Evolutionary conservation across 1,140 invertebrate species (phyloP).

Genomic region (Leptinotarsa texana): DNA sequence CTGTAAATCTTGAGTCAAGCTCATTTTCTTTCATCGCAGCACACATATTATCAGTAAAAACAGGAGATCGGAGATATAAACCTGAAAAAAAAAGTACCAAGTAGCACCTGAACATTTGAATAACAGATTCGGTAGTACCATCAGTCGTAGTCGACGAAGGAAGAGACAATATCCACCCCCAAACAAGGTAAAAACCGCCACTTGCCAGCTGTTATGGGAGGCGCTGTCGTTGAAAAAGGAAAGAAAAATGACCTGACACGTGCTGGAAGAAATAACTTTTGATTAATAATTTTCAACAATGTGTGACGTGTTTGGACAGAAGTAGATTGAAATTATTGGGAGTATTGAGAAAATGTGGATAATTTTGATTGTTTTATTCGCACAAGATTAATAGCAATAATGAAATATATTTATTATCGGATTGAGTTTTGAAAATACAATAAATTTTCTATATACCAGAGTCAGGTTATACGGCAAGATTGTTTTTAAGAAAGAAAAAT

Average conservation of each 20-base stretch:
- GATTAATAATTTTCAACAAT: not conserved
- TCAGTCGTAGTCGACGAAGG: not conserved
- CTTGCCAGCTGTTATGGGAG: not conserved
- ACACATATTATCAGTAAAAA: not conserved
- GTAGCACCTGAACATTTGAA: slow-evolving; percentile 8
- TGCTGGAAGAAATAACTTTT: not conserved
- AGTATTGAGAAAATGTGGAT: too few relatives aligned
- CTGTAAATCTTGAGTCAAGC: not conserved
- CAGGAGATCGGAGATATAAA: not conserved
- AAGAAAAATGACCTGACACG: not conserved
- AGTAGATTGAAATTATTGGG: too few relatives aligned
- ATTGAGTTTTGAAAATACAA: too few relatives aligned
- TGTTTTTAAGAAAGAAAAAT: too few relatives aligned
- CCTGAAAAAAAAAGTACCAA: not conserved
- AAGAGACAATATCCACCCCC: not conserved
- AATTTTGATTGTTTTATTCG: too few relatives aligned
- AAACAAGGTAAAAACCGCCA: not conserved
- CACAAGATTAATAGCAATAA: too few relatives aligned
- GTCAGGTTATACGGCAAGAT: too few relatives aligned
- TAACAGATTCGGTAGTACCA: slow-evolving; percentile 8
- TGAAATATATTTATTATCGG: too few relatives aligned
- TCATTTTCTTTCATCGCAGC: not conserved
- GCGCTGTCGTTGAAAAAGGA: not conserved
- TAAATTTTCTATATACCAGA: too few relatives aligned
- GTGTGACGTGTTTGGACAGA: not conserved